These are phyloP conservation scores for Ptilodon capucinus DNA, from an alignment of 2,888 invertebrate genomes.

Conservation along the genomic window DNA sequence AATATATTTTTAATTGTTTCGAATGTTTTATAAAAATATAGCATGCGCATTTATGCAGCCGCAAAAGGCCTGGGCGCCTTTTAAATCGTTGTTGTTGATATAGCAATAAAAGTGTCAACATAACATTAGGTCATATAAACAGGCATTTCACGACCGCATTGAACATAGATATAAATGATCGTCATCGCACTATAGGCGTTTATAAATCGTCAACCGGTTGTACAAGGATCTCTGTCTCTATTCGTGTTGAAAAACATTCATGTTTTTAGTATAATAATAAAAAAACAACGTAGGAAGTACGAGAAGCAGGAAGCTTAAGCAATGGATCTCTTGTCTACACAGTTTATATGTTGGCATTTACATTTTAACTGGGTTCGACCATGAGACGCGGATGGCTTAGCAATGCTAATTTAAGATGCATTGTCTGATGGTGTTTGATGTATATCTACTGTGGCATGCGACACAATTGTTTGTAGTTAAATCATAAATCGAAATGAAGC, in stretches of 20 bases:
- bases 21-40: too few species aligned
- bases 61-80: too few species aligned
- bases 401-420: conserved; percentile 46
- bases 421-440: conserved; percentile 25
- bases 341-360: conserved; percentile 59
- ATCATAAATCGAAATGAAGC: not conserved
- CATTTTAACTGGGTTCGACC: conserved; percentile 53
- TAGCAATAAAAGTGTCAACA: conserved; percentile 1
- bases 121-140: not conserved
- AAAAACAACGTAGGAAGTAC: conserved; percentile 28
- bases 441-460: conserved; percentile 7
- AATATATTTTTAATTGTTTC: too few species aligned
- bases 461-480: conserved; percentile 3
- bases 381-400: conserved; percentile 60
- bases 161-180: not conserved
- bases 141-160: not conserved
- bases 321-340: conserved; percentile 35
- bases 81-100: not conserved
- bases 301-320: conserved; percentile 45
- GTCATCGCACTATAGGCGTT: not conserved
- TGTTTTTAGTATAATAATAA: not conserved
- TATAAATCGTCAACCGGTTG: not conserved
- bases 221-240: not conserved
- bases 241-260: not conserved
- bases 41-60: too few species aligned